Evolutionary conservation across 2,797 vertebrate species (phyloP), one percentile per base, ranked within the genome.

Genomic region (Notamacropus eugenii): DNA sequence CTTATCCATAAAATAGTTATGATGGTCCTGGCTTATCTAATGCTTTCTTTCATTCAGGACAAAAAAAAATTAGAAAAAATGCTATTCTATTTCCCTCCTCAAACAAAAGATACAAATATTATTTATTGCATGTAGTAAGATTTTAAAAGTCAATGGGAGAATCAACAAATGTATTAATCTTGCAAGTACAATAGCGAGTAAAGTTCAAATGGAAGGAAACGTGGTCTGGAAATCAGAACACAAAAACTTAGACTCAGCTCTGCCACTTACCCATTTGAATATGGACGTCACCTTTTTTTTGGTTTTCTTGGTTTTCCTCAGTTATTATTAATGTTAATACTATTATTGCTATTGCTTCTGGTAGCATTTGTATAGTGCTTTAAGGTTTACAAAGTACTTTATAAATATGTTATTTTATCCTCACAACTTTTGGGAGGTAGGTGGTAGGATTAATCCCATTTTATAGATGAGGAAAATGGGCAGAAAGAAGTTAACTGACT

Each of bases 1-100:
- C 11, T 90, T 92, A 87, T 1, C 57, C 74, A 27, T 11, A 97
- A 58, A 97, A 91, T 58, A 94, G 95, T 96, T 93, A 95, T 94
- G 24, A 96, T 93, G 55, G 1, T 1, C 55, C 50, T 40, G 74
- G 0, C 13, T 92, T 93, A 0, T 95, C 34, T 92, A 56, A 55
- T 74, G 0, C 13, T 95, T 97, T 54, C 2, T 16, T 93, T 97
- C 93, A 74, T 95, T 54, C 93, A 46, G 14, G 12, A 97, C 96
- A 67, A 10, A 54, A 95, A 22, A 34, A 55, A 91, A 94, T 94
- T 93, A 97, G 93, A 82, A n/a, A 82, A 94, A 96, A 8, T 0
- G 11, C 14, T 90, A 95, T 93, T 94, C 31, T 55, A 96, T 91
- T 94, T 67, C 19, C 1, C 94, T 27, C n/a, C 94, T 74, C 40